Percentiles rank a stretch among this genome's conserved stretches.
phyloP scores from a whole-genome alignment of 2,797 vertebrate genomes.

The Artibeus lituratus region DNA sequence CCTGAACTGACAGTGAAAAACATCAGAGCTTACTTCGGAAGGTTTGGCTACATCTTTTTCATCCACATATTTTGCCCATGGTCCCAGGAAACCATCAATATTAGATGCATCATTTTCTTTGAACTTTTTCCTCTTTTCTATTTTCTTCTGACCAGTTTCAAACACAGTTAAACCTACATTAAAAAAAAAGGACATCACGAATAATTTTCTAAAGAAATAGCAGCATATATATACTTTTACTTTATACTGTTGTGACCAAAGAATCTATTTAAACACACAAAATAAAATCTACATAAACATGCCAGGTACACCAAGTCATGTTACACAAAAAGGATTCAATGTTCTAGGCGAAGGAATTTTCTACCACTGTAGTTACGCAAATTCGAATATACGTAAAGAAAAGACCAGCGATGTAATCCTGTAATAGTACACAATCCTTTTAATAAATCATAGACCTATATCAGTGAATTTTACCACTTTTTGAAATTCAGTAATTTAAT shows the following conservation, averaged over 20 bases:
- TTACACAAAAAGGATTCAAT: background rate
- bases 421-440: background rate
- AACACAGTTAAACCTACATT: conserved; percentile 95
- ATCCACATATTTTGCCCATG: conserved; percentile 97
- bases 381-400: conserved; percentile 10
- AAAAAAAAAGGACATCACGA: background rate
- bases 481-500: conserved; percentile 50
- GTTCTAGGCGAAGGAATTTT: background rate
- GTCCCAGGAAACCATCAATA: conserved; percentile 95
- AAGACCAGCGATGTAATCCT: background rate
- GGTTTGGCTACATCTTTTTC: conserved; percentile 97
- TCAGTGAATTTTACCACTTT: background rate
- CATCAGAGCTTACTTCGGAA: conserved; percentile 88
- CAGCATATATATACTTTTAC: background rate
- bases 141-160: conserved; percentile 92
- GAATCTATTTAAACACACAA: background rate
- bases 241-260: conserved; percentile 15
- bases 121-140: conserved; percentile 94
- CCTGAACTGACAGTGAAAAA: background rate
- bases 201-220: conserved; percentile 13
- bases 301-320: background rate
- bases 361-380: background rate
- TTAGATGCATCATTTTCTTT: conserved; percentile 95
- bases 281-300: conserved; percentile 22
- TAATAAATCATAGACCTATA: background rate